These are phyloP conservation scores for Belgica antarctica DNA, from an alignment of 2,888 invertebrate species.

Conservation along the genomic window DNA sequence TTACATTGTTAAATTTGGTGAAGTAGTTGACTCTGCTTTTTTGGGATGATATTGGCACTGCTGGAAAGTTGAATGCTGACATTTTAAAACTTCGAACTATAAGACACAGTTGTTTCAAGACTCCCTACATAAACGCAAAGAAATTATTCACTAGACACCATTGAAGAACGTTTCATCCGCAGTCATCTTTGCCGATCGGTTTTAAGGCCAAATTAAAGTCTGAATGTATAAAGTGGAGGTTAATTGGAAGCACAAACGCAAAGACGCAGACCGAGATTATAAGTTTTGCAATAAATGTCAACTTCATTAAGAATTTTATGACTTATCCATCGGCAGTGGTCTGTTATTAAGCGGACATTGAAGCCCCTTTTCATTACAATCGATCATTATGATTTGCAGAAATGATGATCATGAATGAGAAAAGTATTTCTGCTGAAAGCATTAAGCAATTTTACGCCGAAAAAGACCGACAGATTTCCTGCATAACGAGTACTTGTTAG, in stretches of 20 bases:
- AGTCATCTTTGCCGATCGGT: neutral
- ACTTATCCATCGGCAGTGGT: neutral
- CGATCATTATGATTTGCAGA: constrained; percentile 2
- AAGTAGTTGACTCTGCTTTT: too few relatives aligned
- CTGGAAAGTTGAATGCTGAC: too few relatives aligned
- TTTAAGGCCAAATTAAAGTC: neutral
- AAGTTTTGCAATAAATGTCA: constrained; percentile 10
- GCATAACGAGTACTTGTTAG: constrained; percentile 13
- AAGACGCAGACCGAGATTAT: too few relatives aligned
- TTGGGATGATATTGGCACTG: too few relatives aligned
- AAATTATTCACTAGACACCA: too few relatives aligned
- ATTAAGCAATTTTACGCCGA: neutral
- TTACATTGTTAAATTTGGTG: neutral
- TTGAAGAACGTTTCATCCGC: constrained; percentile 8
- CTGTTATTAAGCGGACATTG: neutral
- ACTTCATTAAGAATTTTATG: constrained; percentile 18
- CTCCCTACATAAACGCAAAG: too few relatives aligned
- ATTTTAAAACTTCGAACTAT: too few relatives aligned
- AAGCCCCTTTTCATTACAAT: neutral
- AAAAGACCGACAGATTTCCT: constrained; percentile 27
- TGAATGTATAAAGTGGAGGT: neutral
- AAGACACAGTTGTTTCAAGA: too few relatives aligned
- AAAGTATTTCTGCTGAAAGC: neutral
- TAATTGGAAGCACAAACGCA: neutral
- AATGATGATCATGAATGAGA: neutral